A percentile compares a stretch with the other conserved stretches of the same genome.
phyloP scores from a whole-genome alignment of 2,797 vertebrate genomes.

The Rhinophrynus dorsalis region DNA sequence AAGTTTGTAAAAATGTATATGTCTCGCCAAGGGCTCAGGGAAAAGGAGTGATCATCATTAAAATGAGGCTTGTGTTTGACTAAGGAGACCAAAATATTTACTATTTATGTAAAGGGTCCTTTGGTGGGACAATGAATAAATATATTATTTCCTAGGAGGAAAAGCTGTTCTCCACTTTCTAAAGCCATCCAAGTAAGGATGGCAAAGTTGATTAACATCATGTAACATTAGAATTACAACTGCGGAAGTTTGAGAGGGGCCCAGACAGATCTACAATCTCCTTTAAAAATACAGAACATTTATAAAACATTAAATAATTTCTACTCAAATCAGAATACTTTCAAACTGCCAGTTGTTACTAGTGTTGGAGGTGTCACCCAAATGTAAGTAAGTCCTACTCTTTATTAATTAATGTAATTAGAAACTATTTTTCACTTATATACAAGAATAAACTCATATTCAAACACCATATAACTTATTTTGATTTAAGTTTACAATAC shows the following conservation, averaged over 20 bases:
- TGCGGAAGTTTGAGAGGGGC: background rate
- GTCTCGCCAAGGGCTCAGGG: constrained; percentile 63
- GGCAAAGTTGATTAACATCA: constrained; percentile 12
- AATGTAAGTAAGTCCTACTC: background rate
- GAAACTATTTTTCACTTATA: background rate
- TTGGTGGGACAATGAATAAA: constrained; percentile 51
- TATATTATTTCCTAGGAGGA: constrained; percentile 51
- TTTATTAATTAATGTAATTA: too few relatives aligned
- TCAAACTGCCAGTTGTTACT: background rate
- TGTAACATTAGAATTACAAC: background rate
- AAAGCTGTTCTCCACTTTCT: constrained; percentile 18
- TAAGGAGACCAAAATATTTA: constrained; percentile 54
- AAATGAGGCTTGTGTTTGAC: constrained; percentile 64
- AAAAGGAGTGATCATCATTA: constrained; percentile 65
- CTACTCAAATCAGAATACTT: background rate
- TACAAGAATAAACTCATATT: too few relatives aligned
- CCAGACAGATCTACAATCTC: background rate
- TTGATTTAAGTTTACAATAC: too few relatives aligned
- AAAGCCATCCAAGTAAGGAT: constrained; percentile 1
- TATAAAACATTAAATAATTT: background rate
- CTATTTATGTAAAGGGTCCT: constrained; percentile 50
- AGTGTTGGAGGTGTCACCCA: background rate
- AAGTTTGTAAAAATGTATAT: constrained; percentile 57
- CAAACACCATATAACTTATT: too few relatives aligned
- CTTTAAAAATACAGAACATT: background rate